Conservation (phyloP, 2,888 invertebrate genomes). For the Archaeoteleia sp. region DNA sequence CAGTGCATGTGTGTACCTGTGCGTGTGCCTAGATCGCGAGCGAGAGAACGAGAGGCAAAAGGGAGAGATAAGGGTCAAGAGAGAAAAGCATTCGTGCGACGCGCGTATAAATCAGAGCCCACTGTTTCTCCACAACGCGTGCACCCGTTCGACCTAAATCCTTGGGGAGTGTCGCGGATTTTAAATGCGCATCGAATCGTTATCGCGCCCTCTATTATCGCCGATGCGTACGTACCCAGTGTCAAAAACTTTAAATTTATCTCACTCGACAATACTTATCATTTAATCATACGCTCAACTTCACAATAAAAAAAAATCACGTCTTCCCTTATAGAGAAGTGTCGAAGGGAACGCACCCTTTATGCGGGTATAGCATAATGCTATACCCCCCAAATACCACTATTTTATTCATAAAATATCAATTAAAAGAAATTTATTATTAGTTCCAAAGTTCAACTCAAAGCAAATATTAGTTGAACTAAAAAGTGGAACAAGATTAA, state of each 20-base stretch:
- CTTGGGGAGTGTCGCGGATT: slow-evolving; percentile 39
- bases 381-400: no score
- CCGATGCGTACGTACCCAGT: slow-evolving; percentile 1
- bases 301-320: no score
- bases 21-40: slow-evolving; percentile 4
- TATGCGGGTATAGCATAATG: no score
- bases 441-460: no score
- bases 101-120: slow-evolving; percentile 47
- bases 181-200: slow-evolving; percentile 53
- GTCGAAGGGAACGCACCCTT: no score
- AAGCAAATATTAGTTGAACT: no score
- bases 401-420: no score
- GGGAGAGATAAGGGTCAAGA: slow-evolving; percentile 18
- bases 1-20: slow-evolving; percentile 12
- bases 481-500: no score
- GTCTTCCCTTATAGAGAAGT: no score
- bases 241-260: not conserved
- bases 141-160: slow-evolving; percentile 24
- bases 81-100: slow-evolving; percentile 43
- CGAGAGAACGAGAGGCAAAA: slow-evolving; percentile 14
- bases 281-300: no score
- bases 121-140: slow-evolving; percentile 15
- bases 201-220: slow-evolving; percentile 32
- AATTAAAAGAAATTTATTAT: no score
- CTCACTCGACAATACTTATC: no score